Percentiles rank a stretch among this genome's conserved stretches.
Evolutionary conservation across 2,113 vertebrate species (phyloP).

Genomic region (Hassar affinis): DNA sequence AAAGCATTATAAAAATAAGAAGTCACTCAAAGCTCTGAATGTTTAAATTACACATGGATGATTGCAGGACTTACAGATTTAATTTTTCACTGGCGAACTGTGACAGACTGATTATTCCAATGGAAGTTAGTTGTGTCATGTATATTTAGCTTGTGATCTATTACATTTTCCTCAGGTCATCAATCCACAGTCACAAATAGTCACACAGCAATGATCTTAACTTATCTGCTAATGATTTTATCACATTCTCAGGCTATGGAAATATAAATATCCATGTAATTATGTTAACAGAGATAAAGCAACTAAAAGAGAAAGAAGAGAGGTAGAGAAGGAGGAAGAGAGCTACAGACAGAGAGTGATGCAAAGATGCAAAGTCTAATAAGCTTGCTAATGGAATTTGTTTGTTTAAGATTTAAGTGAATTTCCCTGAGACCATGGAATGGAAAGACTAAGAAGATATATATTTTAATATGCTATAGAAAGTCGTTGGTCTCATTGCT

Average conservation of each 20-base stretch:
- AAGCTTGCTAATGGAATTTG: background rate
- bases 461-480: background rate
- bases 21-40: background rate
- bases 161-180: constrained; percentile 19
- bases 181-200: constrained; percentile 14
- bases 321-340: background rate
- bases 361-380: too few species aligned
- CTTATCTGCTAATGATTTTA: constrained; percentile 6
- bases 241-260: background rate
- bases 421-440: background rate
- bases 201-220: constrained; percentile 9
- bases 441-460: background rate
- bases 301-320: background rate
- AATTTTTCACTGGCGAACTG: constrained; percentile 22
- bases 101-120: background rate
- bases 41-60: constrained; percentile 11
- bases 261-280: constrained; percentile 11
- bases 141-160: constrained; percentile 16
- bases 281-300: background rate
- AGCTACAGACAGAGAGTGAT: background rate
- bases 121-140: background rate
- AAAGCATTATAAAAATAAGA: background rate
- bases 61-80: background rate
- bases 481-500: background rate
- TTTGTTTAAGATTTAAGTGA: background rate